Evolutionary conservation across 2,797 vertebrate species (phyloP).

Genomic region (Nannoperca australis): DNA sequence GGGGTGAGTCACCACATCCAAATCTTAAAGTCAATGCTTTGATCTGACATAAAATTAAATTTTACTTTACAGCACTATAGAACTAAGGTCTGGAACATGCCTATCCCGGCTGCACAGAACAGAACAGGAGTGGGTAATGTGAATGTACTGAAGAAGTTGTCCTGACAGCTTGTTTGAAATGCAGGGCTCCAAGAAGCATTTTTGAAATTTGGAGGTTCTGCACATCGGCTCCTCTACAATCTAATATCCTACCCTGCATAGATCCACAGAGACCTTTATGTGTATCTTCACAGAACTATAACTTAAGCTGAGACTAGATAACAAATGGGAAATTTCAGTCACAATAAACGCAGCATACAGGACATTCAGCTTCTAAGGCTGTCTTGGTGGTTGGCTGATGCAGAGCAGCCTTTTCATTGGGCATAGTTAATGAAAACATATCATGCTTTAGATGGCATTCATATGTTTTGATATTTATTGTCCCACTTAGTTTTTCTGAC

Average conservation of each 20-base stretch:
- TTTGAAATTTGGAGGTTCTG: not conserved
- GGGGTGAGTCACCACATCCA: not conserved
- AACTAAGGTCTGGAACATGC: not conserved
- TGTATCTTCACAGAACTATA: not conserved
- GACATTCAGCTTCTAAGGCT: not conserved
- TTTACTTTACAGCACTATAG: too few species aligned
- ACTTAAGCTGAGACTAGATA: slow-evolving; percentile 3
- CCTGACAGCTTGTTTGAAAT: not conserved
- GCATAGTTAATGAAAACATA: not conserved
- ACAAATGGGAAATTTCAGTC: not conserved
- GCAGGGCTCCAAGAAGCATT: not conserved
- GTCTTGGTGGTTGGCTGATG: not conserved
- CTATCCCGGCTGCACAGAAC: not conserved
- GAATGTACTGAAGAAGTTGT: not conserved
- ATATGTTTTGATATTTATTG: slow-evolving; percentile 1
- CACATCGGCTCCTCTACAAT: not conserved
- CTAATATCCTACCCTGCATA: not conserved
- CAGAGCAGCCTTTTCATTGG: slow-evolving; percentile 16
- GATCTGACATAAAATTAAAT: not conserved
- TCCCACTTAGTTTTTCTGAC: slow-evolving; percentile 4
- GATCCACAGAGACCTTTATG: not conserved
- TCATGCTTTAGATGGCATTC: not conserved
- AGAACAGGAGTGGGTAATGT: not conserved
- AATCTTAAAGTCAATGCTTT: not conserved
- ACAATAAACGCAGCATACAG: not conserved